Conservation (phyloP, 1,140 invertebrate genomes). For the Papilio aristodemus region DNA sequence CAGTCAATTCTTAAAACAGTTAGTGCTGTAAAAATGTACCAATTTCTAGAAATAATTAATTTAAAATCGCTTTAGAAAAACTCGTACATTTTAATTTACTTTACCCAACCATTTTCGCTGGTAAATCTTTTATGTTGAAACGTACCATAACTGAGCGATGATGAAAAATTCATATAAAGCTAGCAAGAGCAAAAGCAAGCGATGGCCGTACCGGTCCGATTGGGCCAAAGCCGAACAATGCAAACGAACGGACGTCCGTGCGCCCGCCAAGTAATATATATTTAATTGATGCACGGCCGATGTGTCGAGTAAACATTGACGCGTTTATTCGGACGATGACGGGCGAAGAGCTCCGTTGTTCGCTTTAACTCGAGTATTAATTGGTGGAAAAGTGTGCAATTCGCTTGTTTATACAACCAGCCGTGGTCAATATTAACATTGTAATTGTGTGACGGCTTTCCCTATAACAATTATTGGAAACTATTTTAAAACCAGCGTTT, state of each 20-base stretch:
- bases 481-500: neutral
- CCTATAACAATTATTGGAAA: conserved; percentile 11
- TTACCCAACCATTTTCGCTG: neutral
- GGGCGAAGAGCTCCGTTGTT: conserved; percentile 56
- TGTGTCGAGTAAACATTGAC: conserved; percentile 74
- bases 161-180: conserved; percentile 24
- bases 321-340: conserved; percentile 63
- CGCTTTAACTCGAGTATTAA: conserved; percentile 68
- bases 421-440: conserved; percentile 61
- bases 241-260: conserved; percentile 51
- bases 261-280: conserved; percentile 67
- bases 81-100: conserved; percentile 5
- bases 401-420: conserved; percentile 62
- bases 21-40: neutral
- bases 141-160: conserved; percentile 6
- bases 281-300: conserved; percentile 76
- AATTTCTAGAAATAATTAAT: neutral
- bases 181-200: conserved; percentile 2
- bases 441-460: conserved; percentile 50
- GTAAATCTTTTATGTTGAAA: conserved; percentile 17
- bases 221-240: conserved; percentile 23
- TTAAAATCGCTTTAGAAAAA: neutral
- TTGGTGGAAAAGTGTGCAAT: conserved; percentile 73
- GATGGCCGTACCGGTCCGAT: conserved; percentile 12
- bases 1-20: neutral